Conservation (phyloP, 2,797 vertebrate genomes). For the Emydoidea blandingii region DNA sequence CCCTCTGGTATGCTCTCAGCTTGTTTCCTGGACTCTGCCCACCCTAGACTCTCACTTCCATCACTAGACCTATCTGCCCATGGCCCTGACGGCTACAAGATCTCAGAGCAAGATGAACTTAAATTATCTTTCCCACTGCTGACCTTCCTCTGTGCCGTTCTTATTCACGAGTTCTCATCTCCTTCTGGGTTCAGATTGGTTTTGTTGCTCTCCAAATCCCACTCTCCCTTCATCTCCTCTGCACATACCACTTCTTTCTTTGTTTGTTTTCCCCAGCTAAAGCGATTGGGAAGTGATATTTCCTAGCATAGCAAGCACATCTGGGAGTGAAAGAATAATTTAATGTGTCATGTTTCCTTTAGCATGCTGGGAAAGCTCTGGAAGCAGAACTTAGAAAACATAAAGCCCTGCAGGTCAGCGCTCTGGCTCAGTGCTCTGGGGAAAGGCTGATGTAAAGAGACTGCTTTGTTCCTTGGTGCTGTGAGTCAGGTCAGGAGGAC, state of each 20-base stretch:
- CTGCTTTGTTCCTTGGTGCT: background rate
- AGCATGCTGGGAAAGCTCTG: background rate
- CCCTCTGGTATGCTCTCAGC: background rate
- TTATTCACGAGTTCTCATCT: background rate
- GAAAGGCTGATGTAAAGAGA: background rate
- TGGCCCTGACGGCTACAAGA: background rate
- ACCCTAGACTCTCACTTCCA: background rate
- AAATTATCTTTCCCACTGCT: rapidly evolving
- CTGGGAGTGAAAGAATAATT: constrained; percentile 17
- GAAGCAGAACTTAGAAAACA: background rate
- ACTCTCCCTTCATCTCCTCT: background rate
- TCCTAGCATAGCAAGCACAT: background rate
- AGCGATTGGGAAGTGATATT: constrained; percentile 20
- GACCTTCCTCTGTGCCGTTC: rapidly evolving
- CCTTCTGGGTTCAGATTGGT: background rate
- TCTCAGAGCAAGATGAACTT: background rate
- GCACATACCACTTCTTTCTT: background rate
- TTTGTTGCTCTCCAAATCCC: background rate
- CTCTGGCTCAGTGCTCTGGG: background rate
- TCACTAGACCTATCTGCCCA: background rate
- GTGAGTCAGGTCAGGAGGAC: background rate
- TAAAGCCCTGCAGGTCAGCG: background rate
- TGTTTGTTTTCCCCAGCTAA: background rate
- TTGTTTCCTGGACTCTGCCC: background rate
- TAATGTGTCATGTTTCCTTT: background rate